These are phyloP conservation scores for Scolopax mira DNA, from an alignment of 2,113 vertebrate genomes.

Conservation along the genomic window DNA sequence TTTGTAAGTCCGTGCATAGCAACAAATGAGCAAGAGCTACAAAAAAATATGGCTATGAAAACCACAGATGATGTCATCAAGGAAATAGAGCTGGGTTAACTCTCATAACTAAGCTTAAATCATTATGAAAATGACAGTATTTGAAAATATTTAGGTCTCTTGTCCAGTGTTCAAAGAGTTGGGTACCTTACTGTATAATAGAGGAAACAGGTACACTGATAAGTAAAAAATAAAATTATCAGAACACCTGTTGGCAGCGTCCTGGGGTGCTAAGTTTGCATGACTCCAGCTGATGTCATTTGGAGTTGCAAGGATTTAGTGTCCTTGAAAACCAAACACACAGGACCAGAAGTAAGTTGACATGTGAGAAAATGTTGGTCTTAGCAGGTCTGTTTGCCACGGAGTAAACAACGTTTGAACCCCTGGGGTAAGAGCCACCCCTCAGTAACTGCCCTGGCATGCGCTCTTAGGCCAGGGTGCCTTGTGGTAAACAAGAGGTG, in stretches of 20 bases:
- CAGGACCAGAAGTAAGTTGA: background rate
- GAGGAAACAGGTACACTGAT: background rate
- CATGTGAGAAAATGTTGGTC: background rate
- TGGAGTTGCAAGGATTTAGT: background rate
- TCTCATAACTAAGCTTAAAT: background rate
- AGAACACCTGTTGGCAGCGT: background rate
- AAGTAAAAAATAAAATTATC: background rate
- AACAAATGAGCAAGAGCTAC: background rate
- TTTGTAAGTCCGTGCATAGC: background rate
- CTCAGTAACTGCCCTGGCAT: background rate
- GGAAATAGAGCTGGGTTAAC: background rate
- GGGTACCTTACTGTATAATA: background rate
- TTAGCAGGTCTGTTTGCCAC: background rate
- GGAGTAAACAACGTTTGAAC: background rate
- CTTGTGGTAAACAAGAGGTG: background rate
- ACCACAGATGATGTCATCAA: constrained; percentile 3
- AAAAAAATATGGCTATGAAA: background rate
- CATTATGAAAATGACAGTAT: background rate
- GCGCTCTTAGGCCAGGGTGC: background rate
- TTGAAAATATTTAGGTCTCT: background rate
- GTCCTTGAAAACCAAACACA: background rate
- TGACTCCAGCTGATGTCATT: background rate
- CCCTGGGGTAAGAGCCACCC: rapidly evolving
- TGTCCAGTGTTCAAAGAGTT: background rate
- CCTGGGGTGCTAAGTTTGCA: background rate